Base-by-base conservation (phyloP, 2,888 invertebrate species). In the Leptodirus hochenwartii region DNA sequence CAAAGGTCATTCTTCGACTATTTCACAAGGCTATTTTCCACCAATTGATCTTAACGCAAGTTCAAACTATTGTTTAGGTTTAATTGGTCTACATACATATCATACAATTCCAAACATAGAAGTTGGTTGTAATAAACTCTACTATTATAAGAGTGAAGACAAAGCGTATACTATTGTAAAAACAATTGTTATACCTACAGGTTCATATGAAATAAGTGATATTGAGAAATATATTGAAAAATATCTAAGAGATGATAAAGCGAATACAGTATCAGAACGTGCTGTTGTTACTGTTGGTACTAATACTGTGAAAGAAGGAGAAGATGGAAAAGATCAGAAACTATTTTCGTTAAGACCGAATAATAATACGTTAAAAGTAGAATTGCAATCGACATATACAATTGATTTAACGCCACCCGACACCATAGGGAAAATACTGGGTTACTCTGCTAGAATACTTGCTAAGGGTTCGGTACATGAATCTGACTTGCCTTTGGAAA, bases 101-200 rank as follows among this genome's bases (percentile, higher is more conserved):
- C 42, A 46, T 36, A 39, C 43, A 3, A 45, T 49, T 28, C 45
- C 46, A 4, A 50, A 51, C 37, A 40, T 51, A 2, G 46, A 51
- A 37, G 33, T 34, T n/a, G 34, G 33, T 24, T 45, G 47, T 32
- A 49, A 47, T 34, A 43, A 42, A 29, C 43, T 50, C 39, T 37
- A 43, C 17, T 31, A 33, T 25, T 22, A 39, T 12, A 17, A 39
- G 16, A n/a, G n/a, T n/a, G n/a, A n/a, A n/a, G n/a, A n/a, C n/a
- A n/a, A n/a, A n/a, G n/a, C n/a, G n/a, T n/a, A n/a, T n/a, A n/a
- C n/a, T n/a, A n/a, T n/a, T n/a, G n/a, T n/a, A n/a, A 30, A 32
- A 15, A 25, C 17, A 5, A 25, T 33, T 3, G 30, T 30, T 12
- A 31, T 33, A 15, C 30, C 33, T 5, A 33, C 33, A 3, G 33